phyloP scores from a whole-genome alignment of 2,113 vertebrate species.

The Melierax canorus region DNA sequence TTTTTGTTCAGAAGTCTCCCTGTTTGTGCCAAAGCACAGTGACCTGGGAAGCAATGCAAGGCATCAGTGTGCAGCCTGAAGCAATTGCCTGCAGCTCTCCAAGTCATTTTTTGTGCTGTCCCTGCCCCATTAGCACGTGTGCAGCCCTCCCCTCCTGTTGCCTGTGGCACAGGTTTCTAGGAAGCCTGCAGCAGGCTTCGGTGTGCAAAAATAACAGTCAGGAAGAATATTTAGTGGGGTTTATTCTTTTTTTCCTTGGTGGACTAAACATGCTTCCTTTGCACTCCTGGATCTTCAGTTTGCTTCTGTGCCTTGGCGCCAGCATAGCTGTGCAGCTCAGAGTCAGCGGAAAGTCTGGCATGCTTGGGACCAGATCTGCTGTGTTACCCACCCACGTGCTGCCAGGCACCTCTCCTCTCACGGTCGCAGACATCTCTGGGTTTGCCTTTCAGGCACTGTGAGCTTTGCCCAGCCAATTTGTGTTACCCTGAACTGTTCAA shows the following conservation, averaged over 20 bases:
- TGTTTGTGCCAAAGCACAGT: neutral
- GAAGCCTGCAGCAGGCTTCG: neutral
- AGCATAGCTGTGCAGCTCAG: neutral
- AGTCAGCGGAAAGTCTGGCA: neutral
- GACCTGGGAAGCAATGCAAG: neutral
- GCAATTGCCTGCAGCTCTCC: neutral
- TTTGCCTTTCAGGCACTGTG: neutral
- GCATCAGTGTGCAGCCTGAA: neutral
- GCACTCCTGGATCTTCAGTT: neutral
- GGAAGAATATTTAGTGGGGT: neutral
- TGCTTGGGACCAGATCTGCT: neutral
- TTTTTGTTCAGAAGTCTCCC: neutral
- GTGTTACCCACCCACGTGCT: rapidly evolving
- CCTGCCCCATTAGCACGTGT: neutral
- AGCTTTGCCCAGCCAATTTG: neutral
- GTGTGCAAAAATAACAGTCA: neutral
- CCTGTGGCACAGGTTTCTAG: neutral
- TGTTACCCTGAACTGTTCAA: neutral
- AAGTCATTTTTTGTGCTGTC: neutral
- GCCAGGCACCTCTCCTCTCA: neutral
- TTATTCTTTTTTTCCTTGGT: neutral
- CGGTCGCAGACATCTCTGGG: rapidly evolving
- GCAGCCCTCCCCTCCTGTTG: neutral
- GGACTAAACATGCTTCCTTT: neutral
- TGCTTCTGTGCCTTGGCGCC: neutral